Percentiles rank a stretch among this genome's conserved stretches.
These are phyloP conservation scores for Microcebus griseorufus DNA, from an alignment of 2,113 vertebrate genomes.

Conservation along the genomic window DNA sequence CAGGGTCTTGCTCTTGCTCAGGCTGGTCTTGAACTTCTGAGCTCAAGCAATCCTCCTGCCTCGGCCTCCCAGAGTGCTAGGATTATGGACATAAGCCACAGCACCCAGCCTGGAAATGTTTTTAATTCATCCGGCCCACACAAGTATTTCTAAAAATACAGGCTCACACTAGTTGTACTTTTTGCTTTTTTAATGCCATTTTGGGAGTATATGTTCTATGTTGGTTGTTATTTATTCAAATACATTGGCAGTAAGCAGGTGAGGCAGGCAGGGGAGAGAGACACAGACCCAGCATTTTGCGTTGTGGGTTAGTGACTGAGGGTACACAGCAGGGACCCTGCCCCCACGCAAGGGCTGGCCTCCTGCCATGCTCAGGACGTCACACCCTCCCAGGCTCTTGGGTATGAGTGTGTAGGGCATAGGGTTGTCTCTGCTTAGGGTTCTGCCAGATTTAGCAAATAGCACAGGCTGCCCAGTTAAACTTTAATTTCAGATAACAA, in stretches of 20 bases:
- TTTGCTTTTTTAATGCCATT: background rate
- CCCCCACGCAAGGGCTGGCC: background rate
- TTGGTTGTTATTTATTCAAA: background rate
- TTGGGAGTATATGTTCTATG: background rate
- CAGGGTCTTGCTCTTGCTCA: too few species aligned
- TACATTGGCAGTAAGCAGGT: accelerated
- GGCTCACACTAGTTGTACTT: background rate
- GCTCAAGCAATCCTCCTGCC: too few species aligned
- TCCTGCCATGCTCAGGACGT: background rate
- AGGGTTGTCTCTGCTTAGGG: background rate
- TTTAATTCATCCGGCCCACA: background rate
- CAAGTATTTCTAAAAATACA: conserved; percentile 54
- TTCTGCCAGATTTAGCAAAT: background rate
- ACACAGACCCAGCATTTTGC: background rate
- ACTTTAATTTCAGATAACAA: conserved; percentile 7
- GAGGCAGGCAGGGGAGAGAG: background rate
- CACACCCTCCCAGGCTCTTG: background rate
- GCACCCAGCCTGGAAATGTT: background rate
- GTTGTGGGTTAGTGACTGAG: background rate
- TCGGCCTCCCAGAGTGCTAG: too few species aligned
- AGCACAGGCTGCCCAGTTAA: background rate
- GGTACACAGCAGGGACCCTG: background rate
- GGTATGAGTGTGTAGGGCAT: background rate
- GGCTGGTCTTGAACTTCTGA: too few species aligned
- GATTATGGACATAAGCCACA: too few species aligned